A percentile compares a stretch with the other conserved stretches of the same genome.
These are phyloP conservation scores for Ceratitis capitata DNA, from an alignment of 1,140 invertebrate genomes.

Conservation along the genomic window DNA sequence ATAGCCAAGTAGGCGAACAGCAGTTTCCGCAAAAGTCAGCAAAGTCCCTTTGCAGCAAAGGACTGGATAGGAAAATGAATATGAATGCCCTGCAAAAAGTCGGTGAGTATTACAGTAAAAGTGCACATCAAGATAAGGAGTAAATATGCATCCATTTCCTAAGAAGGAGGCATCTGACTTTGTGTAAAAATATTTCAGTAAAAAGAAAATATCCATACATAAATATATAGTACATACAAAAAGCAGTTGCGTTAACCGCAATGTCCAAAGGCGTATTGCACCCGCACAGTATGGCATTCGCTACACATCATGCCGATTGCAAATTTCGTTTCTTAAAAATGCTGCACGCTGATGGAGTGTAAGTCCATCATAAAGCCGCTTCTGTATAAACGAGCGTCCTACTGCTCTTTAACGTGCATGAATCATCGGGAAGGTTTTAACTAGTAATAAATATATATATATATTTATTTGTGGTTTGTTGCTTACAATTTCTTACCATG, in stretches of 20 bases:
- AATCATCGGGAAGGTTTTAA: not conserved
- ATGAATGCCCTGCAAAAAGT: conserved; percentile 32
- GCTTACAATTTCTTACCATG: not conserved
- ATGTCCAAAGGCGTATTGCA: not conserved
- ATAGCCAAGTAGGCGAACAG: not conserved
- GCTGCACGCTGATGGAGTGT: not conserved
- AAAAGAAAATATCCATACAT: not conserved
- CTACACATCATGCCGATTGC: not conserved
- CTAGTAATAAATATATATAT: not conserved
- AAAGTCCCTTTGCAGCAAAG: not conserved
- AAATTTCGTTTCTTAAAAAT: not conserved
- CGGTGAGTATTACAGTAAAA: conserved; percentile 4
- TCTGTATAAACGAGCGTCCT: not conserved
- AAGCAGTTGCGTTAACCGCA: not conserved
- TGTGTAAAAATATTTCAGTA: too few species aligned
- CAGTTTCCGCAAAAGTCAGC: not conserved
- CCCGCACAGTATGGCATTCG: not conserved
- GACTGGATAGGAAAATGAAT: conserved; percentile 7
- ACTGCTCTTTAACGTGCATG: not conserved
- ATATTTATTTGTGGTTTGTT: not conserved
- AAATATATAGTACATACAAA: not conserved
- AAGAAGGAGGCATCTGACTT: not conserved
- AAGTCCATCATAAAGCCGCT: not conserved
- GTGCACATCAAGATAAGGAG: not conserved
- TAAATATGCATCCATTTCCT: not conserved